Conservation (phyloP, 2,113 vertebrate species). For the Mohoua ochrocephala region DNA sequence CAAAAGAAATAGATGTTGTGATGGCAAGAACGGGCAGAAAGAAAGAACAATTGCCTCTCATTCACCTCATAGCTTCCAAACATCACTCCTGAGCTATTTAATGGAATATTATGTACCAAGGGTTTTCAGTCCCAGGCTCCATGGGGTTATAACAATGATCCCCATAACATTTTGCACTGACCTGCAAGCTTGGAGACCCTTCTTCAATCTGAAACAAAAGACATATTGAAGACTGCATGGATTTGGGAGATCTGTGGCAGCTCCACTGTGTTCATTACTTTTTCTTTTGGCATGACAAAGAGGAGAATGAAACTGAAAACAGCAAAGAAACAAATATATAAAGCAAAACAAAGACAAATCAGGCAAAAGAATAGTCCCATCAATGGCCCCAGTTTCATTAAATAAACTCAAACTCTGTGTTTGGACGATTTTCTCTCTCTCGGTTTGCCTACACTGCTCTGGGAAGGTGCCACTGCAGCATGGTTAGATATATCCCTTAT, state of each 20-base stretch:
- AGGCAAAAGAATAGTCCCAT: background rate
- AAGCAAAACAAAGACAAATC: background rate
- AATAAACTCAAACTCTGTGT: background rate
- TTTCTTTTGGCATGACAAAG: background rate
- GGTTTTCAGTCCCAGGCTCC: background rate
- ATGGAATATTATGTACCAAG: background rate
- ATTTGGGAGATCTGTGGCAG: background rate
- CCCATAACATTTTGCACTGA: background rate
- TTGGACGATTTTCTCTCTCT: background rate
- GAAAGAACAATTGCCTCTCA: background rate
- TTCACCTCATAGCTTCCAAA: background rate
- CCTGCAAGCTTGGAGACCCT: background rate
- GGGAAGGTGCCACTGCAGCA: background rate
- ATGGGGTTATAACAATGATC: background rate
- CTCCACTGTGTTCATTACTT: background rate
- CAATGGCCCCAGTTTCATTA: background rate
- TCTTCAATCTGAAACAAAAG: background rate
- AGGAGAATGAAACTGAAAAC: background rate
- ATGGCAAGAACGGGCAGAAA: background rate
- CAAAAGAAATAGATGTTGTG: background rate
- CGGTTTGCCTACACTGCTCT: background rate
- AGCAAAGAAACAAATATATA: background rate
- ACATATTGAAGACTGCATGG: background rate
- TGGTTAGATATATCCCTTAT: background rate
- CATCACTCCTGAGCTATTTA: background rate